Evolutionary conservation across 2,113 vertebrate species (phyloP).

Genomic region (Xenus cinereus): DNA sequence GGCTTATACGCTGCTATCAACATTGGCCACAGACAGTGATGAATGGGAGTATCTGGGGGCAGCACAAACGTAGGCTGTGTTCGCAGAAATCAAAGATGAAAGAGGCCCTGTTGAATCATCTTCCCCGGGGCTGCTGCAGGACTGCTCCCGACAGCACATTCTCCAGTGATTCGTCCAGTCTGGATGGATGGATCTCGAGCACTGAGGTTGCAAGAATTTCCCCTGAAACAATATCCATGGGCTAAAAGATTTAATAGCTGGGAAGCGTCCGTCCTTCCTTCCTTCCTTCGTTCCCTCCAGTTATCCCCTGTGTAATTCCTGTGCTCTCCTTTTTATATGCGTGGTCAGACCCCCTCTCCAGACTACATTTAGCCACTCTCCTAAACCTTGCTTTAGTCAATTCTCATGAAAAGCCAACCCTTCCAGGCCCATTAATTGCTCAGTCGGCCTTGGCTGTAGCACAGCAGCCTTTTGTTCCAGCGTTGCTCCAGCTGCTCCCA

Average conservation of each 20-base stretch:
- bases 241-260: neutral
- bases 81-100: neutral
- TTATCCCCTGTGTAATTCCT: neutral
- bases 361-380: neutral
- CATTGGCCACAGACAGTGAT: neutral
- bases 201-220: neutral
- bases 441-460: neutral
- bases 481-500: conserved; percentile 18
- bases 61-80: neutral
- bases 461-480: conserved; percentile 60
- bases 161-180: neutral
- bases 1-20: neutral
- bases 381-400: neutral
- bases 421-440: neutral
- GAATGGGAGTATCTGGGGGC: neutral
- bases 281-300: neutral
- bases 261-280: neutral
- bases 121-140: neutral
- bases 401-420: neutral
- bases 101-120: neutral
- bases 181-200: neutral
- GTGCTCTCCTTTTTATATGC: neutral
- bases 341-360: neutral
- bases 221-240: neutral
- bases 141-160: neutral